These are phyloP conservation scores for Ptilodon capucinus DNA, from an alignment of 2,888 invertebrate genomes.

Conservation along the genomic window DNA sequence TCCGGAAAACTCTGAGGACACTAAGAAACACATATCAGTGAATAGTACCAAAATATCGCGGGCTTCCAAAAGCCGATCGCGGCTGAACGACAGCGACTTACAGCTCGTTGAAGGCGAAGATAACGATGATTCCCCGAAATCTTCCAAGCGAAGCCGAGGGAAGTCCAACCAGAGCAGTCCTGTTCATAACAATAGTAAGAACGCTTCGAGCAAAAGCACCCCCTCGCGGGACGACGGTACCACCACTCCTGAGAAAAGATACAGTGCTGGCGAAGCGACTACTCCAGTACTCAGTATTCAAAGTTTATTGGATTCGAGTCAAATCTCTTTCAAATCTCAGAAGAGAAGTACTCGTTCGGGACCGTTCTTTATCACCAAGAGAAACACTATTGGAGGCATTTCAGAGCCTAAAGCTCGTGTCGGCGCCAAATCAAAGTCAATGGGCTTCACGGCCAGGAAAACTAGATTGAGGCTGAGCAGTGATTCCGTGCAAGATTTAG, in stretches of 20 bases:
- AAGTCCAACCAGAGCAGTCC: conserved; percentile 14
- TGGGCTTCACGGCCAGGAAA: conserved; percentile 32
- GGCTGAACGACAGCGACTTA: conserved; percentile 55
- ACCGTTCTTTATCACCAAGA: conserved; percentile 20
- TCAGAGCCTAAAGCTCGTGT: conserved; percentile 32
- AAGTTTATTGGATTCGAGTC: conserved; percentile 55
- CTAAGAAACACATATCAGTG: conserved; percentile 39
- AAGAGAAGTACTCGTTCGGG: conserved; percentile 21
- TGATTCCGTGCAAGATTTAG: conserved; percentile 35
- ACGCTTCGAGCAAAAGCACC: conserved; percentile 2
- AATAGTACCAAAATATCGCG: conserved; percentile 49
- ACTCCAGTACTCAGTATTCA: conserved; percentile 68
- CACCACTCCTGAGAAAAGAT: conserved; percentile 55
- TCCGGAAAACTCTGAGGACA: conserved; percentile 48
- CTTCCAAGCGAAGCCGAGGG: conserved; percentile 37
- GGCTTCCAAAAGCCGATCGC: conserved; percentile 48
- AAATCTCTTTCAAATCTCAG: conserved; percentile 30
- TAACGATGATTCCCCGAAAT: conserved; percentile 43
- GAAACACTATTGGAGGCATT: conserved; percentile 51
- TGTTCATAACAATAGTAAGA: background rate
- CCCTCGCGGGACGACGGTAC: conserved; percentile 33
- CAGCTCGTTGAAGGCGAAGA: conserved; percentile 39
- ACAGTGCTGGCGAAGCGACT: conserved; percentile 50
- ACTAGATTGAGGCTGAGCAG: conserved; percentile 35
- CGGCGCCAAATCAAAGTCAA: conserved; percentile 43